These are phyloP conservation scores for Zoanthus solanderi DNA, from an alignment of 92 coral and sea anemone species.

Conservation along the genomic window DNA sequence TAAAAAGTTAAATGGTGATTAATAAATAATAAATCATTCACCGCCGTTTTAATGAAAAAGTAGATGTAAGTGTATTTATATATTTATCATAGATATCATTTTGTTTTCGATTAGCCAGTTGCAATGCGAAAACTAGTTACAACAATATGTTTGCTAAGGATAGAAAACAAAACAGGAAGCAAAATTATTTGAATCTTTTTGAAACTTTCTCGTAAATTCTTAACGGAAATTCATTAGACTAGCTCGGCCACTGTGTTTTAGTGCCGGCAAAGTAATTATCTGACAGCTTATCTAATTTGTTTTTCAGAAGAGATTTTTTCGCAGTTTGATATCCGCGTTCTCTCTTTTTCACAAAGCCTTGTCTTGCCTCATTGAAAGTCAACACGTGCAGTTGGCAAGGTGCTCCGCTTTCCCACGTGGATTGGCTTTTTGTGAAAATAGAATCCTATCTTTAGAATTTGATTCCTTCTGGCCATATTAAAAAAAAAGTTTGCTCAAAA, in stretches of 20 bases:
- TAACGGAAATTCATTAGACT: neutral
- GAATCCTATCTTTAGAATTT: neutral
- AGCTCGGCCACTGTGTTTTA: neutral
- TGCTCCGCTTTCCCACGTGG: neutral
- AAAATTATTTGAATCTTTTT: neutral
- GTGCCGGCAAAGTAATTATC: neutral
- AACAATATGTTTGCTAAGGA: neutral
- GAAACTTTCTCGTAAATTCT: neutral
- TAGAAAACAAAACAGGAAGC: neutral
- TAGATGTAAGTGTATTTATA: too few species aligned
- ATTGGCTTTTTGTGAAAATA: neutral
- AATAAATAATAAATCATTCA: too few species aligned
- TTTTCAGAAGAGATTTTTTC: neutral
- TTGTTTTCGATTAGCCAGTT: too few species aligned
- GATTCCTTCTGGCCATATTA: neutral
- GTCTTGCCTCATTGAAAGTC: neutral
- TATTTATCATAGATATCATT: too few species aligned
- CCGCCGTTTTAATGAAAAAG: too few species aligned
- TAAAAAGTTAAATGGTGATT: too few species aligned
- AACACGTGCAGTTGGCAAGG: neutral
- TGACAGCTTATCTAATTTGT: neutral
- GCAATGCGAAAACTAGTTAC: neutral
- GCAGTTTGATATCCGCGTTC: neutral
- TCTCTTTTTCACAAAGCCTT: neutral
- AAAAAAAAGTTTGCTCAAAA: neutral